These are phyloP conservation scores for Tortricodes alternella DNA, from an alignment of 2,888 invertebrate genomes.

Conservation along the genomic window DNA sequence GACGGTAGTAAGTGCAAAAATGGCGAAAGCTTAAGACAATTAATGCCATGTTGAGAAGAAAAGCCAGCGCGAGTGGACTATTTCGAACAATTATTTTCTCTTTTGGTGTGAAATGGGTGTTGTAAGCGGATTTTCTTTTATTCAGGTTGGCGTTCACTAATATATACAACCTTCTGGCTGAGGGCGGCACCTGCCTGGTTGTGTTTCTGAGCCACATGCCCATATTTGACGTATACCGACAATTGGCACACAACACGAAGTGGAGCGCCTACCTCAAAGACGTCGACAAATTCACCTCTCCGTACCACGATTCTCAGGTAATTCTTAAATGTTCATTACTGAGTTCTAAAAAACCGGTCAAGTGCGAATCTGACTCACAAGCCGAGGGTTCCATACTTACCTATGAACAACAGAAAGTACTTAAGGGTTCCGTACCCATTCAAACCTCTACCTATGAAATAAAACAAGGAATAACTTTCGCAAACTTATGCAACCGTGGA, in stretches of 20 bases:
- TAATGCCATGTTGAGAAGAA: too few species aligned
- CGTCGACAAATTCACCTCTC: slow-evolving; percentile 82
- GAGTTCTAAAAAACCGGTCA: neutral
- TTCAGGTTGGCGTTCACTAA: slow-evolving; percentile 74
- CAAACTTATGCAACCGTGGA: too few species aligned
- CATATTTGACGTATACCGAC: slow-evolving; percentile 84
- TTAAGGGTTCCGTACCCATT: too few species aligned
- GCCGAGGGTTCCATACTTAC: neutral
- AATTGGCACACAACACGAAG: slow-evolving; percentile 65
- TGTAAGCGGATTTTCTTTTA: too few species aligned
- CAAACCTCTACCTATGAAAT: too few species aligned
- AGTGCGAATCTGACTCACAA: neutral
- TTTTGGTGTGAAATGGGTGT: too few species aligned
- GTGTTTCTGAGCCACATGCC: slow-evolving; percentile 85
- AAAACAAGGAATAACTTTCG: too few species aligned
- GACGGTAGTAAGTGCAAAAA: too few species aligned
- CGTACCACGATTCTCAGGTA: slow-evolving; percentile 77
- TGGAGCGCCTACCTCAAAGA: slow-evolving; percentile 85
- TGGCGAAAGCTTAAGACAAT: too few species aligned
- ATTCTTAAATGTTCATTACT: neutral
- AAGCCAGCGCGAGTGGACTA: too few species aligned
- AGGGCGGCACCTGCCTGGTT: slow-evolving; percentile 84
- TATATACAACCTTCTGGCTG: slow-evolving; percentile 82
- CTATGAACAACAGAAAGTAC: too few species aligned
- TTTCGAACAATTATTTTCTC: too few species aligned